Evolutionary conservation across 2,113 vertebrate genomes (phyloP).

Genomic region (Rhizomys pruinosus): DNA sequence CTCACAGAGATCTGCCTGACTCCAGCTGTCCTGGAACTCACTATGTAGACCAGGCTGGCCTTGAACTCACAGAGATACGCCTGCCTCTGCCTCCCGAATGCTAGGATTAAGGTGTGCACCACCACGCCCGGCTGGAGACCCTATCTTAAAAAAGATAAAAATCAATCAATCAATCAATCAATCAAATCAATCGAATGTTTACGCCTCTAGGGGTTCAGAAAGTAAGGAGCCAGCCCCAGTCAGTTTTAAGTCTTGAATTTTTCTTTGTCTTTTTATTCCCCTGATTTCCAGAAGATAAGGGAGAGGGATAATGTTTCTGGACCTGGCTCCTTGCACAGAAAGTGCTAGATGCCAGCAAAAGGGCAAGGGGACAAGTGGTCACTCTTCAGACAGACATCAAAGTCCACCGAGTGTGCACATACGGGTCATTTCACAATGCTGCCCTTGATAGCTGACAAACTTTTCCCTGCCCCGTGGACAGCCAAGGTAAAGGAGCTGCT

Average conservation of each 20-base stretch:
- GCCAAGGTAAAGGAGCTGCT: background rate
- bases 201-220: background rate
- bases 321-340: conserved; percentile 28
- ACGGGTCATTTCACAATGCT: conserved; percentile 28
- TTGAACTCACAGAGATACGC: no score
- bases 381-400: conserved; percentile 25
- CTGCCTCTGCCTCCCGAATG: background rate
- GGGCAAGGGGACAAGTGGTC: background rate
- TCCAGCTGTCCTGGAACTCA: no score
- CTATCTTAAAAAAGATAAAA: no score
- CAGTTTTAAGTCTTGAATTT: background rate
- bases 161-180: no score
- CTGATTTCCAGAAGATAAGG: background rate
- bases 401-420: conserved; percentile 49
- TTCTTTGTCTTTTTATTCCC: background rate
- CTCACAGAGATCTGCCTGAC: no score
- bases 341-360: background rate
- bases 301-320: background rate
- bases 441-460: background rate
- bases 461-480: conserved; percentile 51
- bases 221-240: fast-evolving
- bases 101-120: background rate
- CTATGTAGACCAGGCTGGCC: background rate
- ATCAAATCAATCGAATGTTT: no score
- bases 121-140: no score